Base-by-base conservation (phyloP, 2,888 invertebrate species). In the Phortica okadai region DNA sequence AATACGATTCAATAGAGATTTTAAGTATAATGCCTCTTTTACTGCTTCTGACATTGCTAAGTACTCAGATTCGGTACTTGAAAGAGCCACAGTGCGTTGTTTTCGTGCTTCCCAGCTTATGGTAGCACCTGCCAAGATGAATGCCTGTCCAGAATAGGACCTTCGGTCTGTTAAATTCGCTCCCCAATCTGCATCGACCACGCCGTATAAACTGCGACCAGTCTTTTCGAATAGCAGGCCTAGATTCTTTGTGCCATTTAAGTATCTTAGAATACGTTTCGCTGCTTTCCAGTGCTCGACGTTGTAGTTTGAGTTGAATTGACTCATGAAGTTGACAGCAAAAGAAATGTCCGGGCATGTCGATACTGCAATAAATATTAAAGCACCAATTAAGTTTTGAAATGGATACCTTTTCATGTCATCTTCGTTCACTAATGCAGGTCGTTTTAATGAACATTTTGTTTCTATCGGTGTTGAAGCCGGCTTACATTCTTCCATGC, bases 91-190 rank as follows among this genome's bases (percentile, higher is more conserved):
- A 1, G 69, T 69, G 42, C 4, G 69, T 21, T 69, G 69, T 11
- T 69, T 69, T 45, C 69, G 45, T 21, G 69, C 69, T 2, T 69
- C 45, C 69, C 69, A 69, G 69, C 69, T 42, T 42, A 69, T 45
- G 21, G 44, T 45, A 14, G 44, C 69, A 11, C 69, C 69, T 44
- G 69, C 45, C 7, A 69, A 16, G 42, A 69, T 44, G 8, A 44
- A 44, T 44, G 58, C 58, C 14, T 58, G 58, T 5, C 58, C 58
- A 14, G 58, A 58, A 14, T 58, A 58, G 58, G 58, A 58, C 8
- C 5, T 6, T 14, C 58, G 6, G 58, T 58, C 16, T 8, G 5
- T 10, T 14, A 58, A 10, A 16, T 58, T 58, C 14, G 58, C 58
- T 58, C 58, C 58, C 16, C 58, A 58, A 16, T 58, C 58, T 58